phyloP scores from a whole-genome alignment of 1,140 invertebrate genomes.

The Tenebrio molitor region DNA sequence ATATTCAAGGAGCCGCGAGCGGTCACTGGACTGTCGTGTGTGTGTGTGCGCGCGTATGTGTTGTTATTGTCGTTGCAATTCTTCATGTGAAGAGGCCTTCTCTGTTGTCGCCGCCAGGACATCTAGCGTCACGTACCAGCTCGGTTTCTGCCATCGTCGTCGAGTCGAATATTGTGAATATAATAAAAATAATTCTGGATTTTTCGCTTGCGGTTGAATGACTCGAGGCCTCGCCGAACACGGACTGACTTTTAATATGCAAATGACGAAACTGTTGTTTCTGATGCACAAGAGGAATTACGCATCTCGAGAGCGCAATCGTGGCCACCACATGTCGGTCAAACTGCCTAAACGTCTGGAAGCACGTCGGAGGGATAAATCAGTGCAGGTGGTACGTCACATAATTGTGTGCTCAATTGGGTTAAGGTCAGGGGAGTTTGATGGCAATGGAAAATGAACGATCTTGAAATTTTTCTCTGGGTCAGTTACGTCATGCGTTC shows the following conservation, averaged over 20 bases:
- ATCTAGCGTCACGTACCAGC: constrained; percentile 27
- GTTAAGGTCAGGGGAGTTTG: no score
- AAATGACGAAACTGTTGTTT: constrained; percentile 26
- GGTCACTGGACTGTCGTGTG: constrained; percentile 38
- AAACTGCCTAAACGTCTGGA: no score
- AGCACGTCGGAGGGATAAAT: no score
- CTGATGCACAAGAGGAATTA: not conserved
- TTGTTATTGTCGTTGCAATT: constrained; percentile 34
- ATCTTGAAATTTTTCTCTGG: no score
- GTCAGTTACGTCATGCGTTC: no score
- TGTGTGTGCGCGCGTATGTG: no score
- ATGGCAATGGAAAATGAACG: no score
- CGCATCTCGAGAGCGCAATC: no score
- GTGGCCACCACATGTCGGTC: no score
- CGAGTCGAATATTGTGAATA: constrained; percentile 39
- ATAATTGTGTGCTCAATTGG: no score
- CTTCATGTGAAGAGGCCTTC: constrained; percentile 1
- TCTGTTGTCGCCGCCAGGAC: constrained; percentile 37
- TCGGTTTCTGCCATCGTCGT: constrained; percentile 24
- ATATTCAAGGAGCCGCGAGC: constrained; percentile 21
- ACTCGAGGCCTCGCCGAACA: constrained; percentile 22
- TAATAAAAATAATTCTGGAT: constrained; percentile 33
- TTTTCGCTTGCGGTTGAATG: constrained; percentile 38
- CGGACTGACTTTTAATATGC: constrained; percentile 35
- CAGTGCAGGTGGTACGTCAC: no score